Base-by-base conservation (phyloP, 2,797 vertebrate genomes). In the Accipiter superciliosus region DNA sequence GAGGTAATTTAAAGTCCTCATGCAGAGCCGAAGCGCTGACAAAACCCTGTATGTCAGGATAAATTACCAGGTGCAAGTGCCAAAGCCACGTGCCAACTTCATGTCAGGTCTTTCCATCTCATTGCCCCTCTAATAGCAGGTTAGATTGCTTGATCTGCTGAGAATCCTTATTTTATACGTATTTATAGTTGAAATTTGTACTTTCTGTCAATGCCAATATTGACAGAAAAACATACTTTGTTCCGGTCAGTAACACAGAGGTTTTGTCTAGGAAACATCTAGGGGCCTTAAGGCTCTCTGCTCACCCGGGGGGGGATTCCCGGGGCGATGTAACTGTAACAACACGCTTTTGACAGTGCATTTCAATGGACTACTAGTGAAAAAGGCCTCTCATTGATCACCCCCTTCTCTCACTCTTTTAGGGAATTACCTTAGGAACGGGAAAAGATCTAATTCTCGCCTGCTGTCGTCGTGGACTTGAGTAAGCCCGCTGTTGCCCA, bases 261-360 rank as follows among this genome's bases (percentile, higher is more conserved):
- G 50, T 71, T 87, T 95, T 91, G 71, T 44, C 39, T 40, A 31
- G 63, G 78, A 59, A 52, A 40, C 49, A 66, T 10, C 50, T n/a
- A 26, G 44, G 62, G 47, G 59, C 55, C 40, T 84, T 49, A 63
- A 63, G 0, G 28, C 58, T 83, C 61, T 42, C 66, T 74, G 57
- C 63, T 83, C 72, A 92, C 57, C 76, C 6, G 16, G 39, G 45
- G 39, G 45, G 66, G 73, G 45, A 89, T 78, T 86, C 94, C 67
- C 0, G 0, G 40, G 21, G 45, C 15, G 6, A 76, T 21, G 66
- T 39, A 76, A 80, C 77, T 7, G 0, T 18, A 73, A 39, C 28
- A 89, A 85, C 22, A 83, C 22, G 71, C 42, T 45, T 72, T 10
- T 20, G 63, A 71, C 73, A 86, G 74, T 8, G 53, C 15, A 26